phyloP scores from a whole-genome alignment of 2,797 vertebrate species.

The Fringilla coelebs region DNA sequence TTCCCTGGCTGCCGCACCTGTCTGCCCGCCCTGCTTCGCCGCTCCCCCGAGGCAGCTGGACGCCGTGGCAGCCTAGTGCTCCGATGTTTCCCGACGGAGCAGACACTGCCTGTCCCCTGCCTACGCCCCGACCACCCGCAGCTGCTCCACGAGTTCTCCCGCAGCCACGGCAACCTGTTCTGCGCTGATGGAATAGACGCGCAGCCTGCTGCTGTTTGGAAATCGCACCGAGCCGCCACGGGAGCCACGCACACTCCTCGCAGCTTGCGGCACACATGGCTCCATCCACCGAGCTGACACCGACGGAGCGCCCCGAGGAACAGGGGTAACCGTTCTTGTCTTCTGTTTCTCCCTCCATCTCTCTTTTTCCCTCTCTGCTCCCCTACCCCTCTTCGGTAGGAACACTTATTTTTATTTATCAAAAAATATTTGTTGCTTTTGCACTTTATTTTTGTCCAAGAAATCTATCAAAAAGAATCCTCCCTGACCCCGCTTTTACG shows the following conservation, averaged over 20 bases:
- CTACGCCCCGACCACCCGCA: too few relatives aligned
- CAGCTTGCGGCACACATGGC: background rate
- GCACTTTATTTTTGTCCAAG: background rate
- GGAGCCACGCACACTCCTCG: too few relatives aligned
- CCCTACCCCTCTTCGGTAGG: accelerated
- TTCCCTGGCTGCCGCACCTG: background rate
- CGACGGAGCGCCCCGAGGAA: background rate
- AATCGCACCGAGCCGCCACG: background rate
- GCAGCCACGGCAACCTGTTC: background rate
- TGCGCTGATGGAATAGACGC: background rate
- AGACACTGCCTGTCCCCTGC: background rate
- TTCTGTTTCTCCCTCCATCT: background rate
- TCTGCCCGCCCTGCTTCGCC: too few relatives aligned
- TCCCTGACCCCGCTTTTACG: background rate
- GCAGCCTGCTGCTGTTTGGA: background rate
- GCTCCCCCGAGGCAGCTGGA: background rate
- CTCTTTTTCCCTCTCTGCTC: background rate
- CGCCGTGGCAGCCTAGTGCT: background rate
- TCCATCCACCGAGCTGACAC: background rate
- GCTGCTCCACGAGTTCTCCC: background rate
- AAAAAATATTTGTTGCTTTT: background rate
- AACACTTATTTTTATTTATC: background rate
- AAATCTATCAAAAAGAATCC: background rate
- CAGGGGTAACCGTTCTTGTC: too few relatives aligned
- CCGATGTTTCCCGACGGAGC: background rate